Evolutionary conservation across 2,888 invertebrate genomes (phyloP), one percentile per base, ranked within the genome.

Genomic region (Pilophorus perplexus): DNA sequence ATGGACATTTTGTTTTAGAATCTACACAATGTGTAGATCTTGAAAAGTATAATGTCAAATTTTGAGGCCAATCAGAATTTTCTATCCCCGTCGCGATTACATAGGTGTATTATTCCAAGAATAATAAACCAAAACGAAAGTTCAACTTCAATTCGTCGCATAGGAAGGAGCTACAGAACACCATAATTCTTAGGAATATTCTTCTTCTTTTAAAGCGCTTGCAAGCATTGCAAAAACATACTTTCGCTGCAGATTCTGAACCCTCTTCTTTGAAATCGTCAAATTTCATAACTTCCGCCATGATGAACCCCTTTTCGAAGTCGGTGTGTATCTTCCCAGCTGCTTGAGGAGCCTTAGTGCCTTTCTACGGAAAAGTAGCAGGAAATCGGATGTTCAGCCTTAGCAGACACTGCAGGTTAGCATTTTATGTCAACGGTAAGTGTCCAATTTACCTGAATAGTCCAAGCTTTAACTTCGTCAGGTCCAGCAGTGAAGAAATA

Each of bases 381-480:
- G 38, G 37, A 66, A 8, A 28, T 33, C 6, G 6, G 12, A 33
- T 8, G 12, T 8, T 33, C 6, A 33, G 6, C 33, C 6, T 33
- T 6, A 33, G 6, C 33, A 33, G 33, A 33, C 33, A 33, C 33
- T 33, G 6, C 12, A 33, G 33, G 6, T 12, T 33, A 33, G 33
- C 6, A 12, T 12, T 33, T 33, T 33, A 8, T 33, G 33, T 33
- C 33, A 33, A 12, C 6, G 33, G 33, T 8, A 33, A 33, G 33
- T n/a, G n/a, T n/a, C 74, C 6, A n/a, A 48, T n/a, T 52, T 77
- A 94, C 95, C 86, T 93, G 95, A 77, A 99, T 92, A 2, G 96
- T 98, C 99, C 99, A 99, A 22, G 97, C 98, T 79, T 97, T 98
- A 6, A 99, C 99, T 83, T 99, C 99, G 79, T 99, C 99, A 50